Conservation (phyloP, 2,113 vertebrate species). For the Muntiacus reevesi region DNA sequence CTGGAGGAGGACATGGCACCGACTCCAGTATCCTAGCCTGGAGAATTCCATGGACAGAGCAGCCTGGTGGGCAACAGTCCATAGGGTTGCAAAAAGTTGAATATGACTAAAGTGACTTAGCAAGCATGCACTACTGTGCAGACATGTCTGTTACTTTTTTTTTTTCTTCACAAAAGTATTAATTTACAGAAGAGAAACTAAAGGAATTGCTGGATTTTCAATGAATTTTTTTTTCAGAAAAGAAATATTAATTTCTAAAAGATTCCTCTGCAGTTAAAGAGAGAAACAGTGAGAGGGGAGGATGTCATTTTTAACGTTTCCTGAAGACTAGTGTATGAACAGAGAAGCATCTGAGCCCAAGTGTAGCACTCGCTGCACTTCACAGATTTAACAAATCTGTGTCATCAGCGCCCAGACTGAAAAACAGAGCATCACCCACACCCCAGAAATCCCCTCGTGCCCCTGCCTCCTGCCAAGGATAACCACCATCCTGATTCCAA, state of each 20-base stretch:
- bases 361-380: fast-evolving
- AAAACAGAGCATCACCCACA: fast-evolving
- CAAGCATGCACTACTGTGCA: not conserved
- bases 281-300: not conserved
- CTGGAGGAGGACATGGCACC: not conserved
- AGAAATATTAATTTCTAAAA: not conserved
- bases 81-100: not conserved
- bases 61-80: not conserved
- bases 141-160: not conserved
- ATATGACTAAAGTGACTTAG: not conserved
- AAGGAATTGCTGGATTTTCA: not conserved
- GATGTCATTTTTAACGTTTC: not conserved
- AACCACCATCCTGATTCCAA: not conserved
- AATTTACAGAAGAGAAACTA: not conserved
- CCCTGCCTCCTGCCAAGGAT: not conserved
- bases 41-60: not conserved
- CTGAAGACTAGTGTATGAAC: fast-evolving
- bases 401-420: not conserved
- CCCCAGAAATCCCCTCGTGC: not conserved
- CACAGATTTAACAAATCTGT: fast-evolving
- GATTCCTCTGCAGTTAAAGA: not conserved
- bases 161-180: not conserved
- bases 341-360: fast-evolving
- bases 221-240: not conserved
- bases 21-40: not conserved